Base-by-base conservation (phyloP, 2,888 invertebrate genomes). In the Morpho achilles region DNA sequence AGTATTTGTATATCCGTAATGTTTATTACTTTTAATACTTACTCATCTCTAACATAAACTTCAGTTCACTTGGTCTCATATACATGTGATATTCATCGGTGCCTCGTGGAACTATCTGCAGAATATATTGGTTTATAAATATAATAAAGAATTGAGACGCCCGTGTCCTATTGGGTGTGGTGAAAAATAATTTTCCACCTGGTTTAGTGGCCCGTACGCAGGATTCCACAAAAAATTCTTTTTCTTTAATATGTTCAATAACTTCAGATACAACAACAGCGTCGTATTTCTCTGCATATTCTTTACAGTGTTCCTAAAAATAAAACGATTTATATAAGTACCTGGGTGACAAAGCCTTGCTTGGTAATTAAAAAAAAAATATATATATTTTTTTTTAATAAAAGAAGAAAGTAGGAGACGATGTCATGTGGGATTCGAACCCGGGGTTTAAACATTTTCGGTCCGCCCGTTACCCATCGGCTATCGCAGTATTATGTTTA, bases 51-150 rank as follows among this genome's bases (percentile, higher is more conserved):
- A 97, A 82, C 55, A 95, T 80, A 66, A 92, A 88, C 66, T 94
- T 93, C 9, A 97, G 88, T 67, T 97, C 95, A 50, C 92, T 88
- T 0, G 98, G 97, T 0, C 93, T 87, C 22, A 97, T 93, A 82
- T 99, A 97, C 83, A 97, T 97, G 7, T 97, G 93, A 93, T 95
- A 98, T 62, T 97, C 93, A 79, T 99, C 99, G 0, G 98, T 97
- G 6, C 98, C 98, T 67, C 84, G 85, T 0, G 99, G 98, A n/a
- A 97, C 77, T 0, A 95, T 56, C 44, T 91, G 87, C 0, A 97
- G 71, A 0, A 97, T 65, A 79, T 96, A 92, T 89, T 99, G 99
- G 0, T 95, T 96, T 0, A 94, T 68, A 44, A 93, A 82, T 55
- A 99, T 95, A 0, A 88, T 70, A 62, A 92, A 45, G 0, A 96